Conservation (phyloP, 2,888 invertebrate species). For the Corythucha ciliata region DNA sequence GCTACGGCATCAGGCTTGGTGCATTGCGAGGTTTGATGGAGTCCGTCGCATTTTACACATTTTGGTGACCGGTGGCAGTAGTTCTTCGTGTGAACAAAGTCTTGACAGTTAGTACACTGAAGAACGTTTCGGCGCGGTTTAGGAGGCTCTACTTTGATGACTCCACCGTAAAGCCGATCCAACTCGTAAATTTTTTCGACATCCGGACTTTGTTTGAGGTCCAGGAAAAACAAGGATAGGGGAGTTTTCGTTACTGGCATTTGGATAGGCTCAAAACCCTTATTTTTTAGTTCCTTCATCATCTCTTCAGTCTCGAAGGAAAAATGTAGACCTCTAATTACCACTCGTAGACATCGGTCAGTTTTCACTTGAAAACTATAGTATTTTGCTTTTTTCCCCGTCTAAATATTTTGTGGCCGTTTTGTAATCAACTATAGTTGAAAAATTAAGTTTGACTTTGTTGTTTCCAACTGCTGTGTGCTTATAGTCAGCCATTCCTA, state of each 20-base stretch:
- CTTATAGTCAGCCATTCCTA: no score
- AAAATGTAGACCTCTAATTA: conserved; percentile 12
- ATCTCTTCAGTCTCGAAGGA: conserved; percentile 5
- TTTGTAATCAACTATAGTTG: no score
- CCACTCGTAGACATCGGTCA: conserved; percentile 13
- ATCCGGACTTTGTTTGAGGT: conserved; percentile 5
- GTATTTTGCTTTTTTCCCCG: conserved; percentile 12
- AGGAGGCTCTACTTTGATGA: conserved; percentile 15
- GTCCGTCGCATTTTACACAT: conserved; percentile 14
- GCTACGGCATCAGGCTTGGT: neutral
- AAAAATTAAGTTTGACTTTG: no score
- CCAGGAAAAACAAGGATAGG: conserved; percentile 8
- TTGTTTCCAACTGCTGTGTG: no score
- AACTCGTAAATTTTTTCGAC: conserved; percentile 14
- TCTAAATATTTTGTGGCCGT: no score
- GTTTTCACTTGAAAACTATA: conserved; percentile 14
- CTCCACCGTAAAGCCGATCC: conserved; percentile 7
- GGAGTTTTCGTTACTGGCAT: conserved; percentile 14
- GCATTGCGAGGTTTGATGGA: neutral
- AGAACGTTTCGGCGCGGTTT: conserved; percentile 11
- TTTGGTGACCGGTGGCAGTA: conserved; percentile 2
- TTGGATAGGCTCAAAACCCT: no score
- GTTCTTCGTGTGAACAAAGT: conserved; percentile 5
- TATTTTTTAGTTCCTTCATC: conserved; percentile 9
- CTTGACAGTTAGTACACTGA: conserved; percentile 12